Conservation (phyloP, 2,113 vertebrate species). For the Leptocoma aspasia region DNA sequence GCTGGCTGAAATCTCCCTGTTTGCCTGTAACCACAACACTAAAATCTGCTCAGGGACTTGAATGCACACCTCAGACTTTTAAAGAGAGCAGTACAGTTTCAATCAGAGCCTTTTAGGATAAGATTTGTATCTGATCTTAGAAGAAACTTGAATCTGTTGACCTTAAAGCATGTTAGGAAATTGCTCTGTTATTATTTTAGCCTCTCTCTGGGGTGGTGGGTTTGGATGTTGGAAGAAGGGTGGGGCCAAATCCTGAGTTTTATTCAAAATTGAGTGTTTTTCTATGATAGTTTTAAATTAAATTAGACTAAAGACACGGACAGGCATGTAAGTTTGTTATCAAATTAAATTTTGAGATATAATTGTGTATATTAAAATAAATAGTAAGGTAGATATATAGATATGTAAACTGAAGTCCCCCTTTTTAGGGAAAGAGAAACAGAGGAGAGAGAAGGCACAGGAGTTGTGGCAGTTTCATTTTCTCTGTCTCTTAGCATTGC, state of each 20-base stretch:
- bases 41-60: neutral
- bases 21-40: neutral
- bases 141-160: neutral
- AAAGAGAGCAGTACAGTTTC: neutral
- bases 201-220: neutral
- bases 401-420: neutral
- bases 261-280: neutral
- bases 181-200: neutral
- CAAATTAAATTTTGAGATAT: neutral
- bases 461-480: neutral
- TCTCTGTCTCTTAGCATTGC: neutral
- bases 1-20: neutral
- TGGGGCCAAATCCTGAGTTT: neutral
- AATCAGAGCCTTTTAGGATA: neutral
- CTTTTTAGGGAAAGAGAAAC: neutral
- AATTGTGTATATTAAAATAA: neutral
- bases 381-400: neutral
- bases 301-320: neutral
- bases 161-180: neutral
- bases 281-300: neutral
- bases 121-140: neutral
- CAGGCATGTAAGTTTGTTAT: neutral
- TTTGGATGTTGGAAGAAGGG: neutral
- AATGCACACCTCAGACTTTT: neutral
- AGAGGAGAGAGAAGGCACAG: neutral